Base-by-base conservation (phyloP, 2,797 vertebrate species). In the Pangasius djambal region DNA sequence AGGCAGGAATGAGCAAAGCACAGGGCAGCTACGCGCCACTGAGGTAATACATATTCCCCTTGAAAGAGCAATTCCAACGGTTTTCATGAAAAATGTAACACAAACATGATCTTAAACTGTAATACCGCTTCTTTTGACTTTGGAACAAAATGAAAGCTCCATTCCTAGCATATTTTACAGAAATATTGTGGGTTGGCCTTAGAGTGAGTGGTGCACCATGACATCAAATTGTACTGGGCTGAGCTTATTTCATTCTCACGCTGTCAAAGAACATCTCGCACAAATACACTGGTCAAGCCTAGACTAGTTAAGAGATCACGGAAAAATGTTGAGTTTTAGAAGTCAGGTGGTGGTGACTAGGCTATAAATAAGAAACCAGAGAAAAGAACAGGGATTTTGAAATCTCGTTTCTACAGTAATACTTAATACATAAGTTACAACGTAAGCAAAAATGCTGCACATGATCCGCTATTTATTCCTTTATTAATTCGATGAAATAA, bases 161-260 rank as follows among this genome's bases (percentile, higher is more conserved):
- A 2, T 77, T 28, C 2, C 48, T 10, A 20, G 18, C 18, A 59
- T 37, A 25, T 37, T 81, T 37, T 10, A 13, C 20, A 9, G n/a
- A 81, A 59, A 7, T 0, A 0, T 61, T 40, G 34, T 40, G 34
- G 31, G 4, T 25, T 82, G 34, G 55, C 31, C 13, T 31, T 20
- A 10, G 50, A 57, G 16, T 12, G 18, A 57, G 50, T 34, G 1
- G 6, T 50, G n/a, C 52, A 10, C n/a, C n/a, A 0, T 52, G 75
- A 37, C 57, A 40, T 61, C 55, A 61, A 8, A 34, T 28, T 61
- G 34, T 61, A 83, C 79, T 15, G 22, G 6, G 34, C 10, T 65
- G 81, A 65, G 57, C 37, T 83, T 44, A 48, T 83, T 83, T 65
- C 25, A n/a, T 83, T 65, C 81, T 57, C 15, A 44, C 55, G 15